Conservation (phyloP, 2,797 vertebrate species). For the Sebastolobus alascanus region DNA sequence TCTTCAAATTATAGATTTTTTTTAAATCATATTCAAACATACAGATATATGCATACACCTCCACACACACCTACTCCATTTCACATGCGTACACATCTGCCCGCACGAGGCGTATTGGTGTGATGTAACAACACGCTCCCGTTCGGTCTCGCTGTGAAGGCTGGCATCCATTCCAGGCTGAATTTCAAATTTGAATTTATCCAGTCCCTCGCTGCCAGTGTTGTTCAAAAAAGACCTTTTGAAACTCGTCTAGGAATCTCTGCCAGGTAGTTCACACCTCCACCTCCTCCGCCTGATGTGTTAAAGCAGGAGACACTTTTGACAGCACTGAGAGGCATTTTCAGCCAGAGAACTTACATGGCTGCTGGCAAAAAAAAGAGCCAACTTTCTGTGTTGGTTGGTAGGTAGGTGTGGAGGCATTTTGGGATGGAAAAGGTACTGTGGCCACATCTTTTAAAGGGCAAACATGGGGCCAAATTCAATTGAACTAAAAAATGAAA, state of each 20-base stretch:
- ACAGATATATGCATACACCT: conserved; percentile 56
- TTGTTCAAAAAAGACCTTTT: conserved; percentile 60
- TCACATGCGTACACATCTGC: conserved; percentile 59
- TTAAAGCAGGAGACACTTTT: conserved; percentile 65
- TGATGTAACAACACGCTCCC: conserved; percentile 60
- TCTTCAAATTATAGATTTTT: conserved; percentile 33
- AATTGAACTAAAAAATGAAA: neutral
- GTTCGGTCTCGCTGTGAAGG: conserved; percentile 43
- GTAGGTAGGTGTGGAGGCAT: neutral
- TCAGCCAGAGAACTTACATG: conserved; percentile 48
- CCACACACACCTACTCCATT: conserved; percentile 61
- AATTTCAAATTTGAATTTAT: conserved; percentile 69
- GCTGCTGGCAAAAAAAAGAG: conserved; percentile 37
- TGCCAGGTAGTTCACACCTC: conserved; percentile 72
- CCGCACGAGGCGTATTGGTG: conserved; percentile 36
- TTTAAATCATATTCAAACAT: conserved; percentile 52
- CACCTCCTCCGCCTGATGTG: conserved; percentile 64
- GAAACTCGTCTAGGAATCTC: conserved; percentile 57
- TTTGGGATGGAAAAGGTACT: neutral
- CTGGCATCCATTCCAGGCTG: conserved; percentile 45
- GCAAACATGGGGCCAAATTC: neutral
- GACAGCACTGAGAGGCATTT: conserved; percentile 67
- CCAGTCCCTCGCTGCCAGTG: conserved; percentile 52
- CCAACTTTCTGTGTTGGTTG: conserved; percentile 13
- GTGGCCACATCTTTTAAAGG: neutral